phyloP scores from a whole-genome alignment of 1,140 invertebrate species.

The Drosophila lowei region DNA sequence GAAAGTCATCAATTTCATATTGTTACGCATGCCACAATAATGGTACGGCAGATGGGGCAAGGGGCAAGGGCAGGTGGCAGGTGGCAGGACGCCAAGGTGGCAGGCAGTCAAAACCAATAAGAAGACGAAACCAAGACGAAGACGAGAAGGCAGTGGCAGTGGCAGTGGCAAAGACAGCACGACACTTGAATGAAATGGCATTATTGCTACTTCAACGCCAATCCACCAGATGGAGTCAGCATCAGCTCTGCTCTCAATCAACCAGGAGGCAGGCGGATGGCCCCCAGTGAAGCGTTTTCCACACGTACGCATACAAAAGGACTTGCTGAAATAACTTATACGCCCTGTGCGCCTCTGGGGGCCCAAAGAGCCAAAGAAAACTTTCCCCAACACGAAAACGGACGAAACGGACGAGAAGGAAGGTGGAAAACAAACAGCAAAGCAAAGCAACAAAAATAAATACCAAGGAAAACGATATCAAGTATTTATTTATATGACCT shows the following conservation, averaged over 20 bases:
- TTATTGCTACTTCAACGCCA: constrained; percentile 80
- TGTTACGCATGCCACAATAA: constrained; percentile 76
- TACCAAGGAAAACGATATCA: constrained; percentile 66
- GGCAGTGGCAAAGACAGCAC: constrained; percentile 42
- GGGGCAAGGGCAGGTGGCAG: neutral
- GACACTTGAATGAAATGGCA: constrained; percentile 78
- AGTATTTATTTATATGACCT: constrained; percentile 79
- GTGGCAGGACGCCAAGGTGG: neutral
- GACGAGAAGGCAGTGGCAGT: constrained; percentile 8
- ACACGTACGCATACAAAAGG: constrained; percentile 79
- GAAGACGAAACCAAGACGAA: constrained; percentile 35
- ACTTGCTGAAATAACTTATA: constrained; percentile 81
- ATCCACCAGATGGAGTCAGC: constrained; percentile 29
- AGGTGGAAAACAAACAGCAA: constrained; percentile 49
- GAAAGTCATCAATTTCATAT: constrained; percentile 82
- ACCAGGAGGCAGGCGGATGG: constrained; percentile 7
- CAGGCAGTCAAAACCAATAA: constrained; percentile 62
- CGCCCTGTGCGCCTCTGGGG: constrained; percentile 66
- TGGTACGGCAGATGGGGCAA: neutral
- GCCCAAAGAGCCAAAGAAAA: constrained; percentile 47
- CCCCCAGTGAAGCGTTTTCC: constrained; percentile 55
- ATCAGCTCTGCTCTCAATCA: constrained; percentile 62
- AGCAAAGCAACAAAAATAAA: neutral
- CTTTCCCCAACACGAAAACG: constrained; percentile 44
- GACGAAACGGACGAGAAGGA: constrained; percentile 8